Percentiles rank a stretch among this genome's conserved stretches.
phyloP scores from a whole-genome alignment of 2,113 vertebrate genomes.

The Chauna torquata region DNA sequence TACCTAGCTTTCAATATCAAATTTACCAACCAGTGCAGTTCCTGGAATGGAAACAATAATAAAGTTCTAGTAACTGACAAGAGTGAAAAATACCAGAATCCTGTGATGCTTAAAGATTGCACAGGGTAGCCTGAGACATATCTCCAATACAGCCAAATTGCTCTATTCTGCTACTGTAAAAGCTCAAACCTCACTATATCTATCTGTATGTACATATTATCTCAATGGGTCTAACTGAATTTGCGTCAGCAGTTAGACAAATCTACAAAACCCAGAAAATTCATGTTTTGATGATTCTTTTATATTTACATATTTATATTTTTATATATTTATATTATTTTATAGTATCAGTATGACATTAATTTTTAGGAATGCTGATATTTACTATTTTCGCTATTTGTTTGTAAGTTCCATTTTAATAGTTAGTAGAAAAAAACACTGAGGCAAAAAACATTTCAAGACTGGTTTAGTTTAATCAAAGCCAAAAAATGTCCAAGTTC shows the following conservation, averaged over 20 bases:
- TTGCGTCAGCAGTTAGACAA: background rate
- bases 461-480: background rate
- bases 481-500: fast-evolving
- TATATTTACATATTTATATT: too few species aligned
- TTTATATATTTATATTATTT: too few species aligned
- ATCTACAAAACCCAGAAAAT: background rate
- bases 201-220: background rate
- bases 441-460: background rate
- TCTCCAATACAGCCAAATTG: background rate
- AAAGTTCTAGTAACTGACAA: background rate
- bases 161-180: background rate
- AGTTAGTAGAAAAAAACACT: background rate
- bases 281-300: background rate
- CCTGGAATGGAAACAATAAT: background rate
- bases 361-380: background rate
- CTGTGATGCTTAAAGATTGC: background rate
- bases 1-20: background rate
- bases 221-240: background rate
- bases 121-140: background rate
- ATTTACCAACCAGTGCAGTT: background rate
- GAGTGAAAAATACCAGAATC: background rate
- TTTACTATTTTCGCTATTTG: background rate
- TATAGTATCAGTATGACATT: background rate
- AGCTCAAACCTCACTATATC: background rate
- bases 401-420: background rate